phyloP scores from a whole-genome alignment of 2,797 vertebrate species.

The Lates japonicus region DNA sequence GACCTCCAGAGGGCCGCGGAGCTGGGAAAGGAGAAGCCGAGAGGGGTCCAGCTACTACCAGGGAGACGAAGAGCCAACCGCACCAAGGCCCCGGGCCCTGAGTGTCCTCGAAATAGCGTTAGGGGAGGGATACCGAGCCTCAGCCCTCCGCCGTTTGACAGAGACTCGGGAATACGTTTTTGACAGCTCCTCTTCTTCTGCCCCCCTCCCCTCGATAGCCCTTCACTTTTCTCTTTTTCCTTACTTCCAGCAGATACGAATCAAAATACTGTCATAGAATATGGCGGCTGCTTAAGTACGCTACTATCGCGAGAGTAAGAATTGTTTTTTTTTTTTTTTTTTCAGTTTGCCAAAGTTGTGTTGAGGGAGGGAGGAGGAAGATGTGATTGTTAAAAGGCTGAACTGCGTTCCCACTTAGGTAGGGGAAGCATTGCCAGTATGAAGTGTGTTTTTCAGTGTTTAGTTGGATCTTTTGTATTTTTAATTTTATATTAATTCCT shows the following conservation, averaged over 20 bases:
- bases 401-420: not conserved
- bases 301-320: slow-evolving; percentile 90
- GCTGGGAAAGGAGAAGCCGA: slow-evolving; percentile 76
- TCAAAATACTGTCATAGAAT: slow-evolving; percentile 96
- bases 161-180: slow-evolving; percentile 71
- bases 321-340: slow-evolving; percentile 33
- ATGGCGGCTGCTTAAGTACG: slow-evolving; percentile 89
- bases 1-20: slow-evolving; percentile 82
- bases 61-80: slow-evolving; percentile 72
- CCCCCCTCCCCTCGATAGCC: slow-evolving; percentile 78
- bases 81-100: slow-evolving; percentile 83
- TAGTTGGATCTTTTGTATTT: not conserved
- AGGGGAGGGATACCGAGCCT: slow-evolving; percentile 66
- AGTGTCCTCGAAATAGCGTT: slow-evolving; percentile 71
- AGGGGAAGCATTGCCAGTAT: slow-evolving; percentile 11
- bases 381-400: not conserved
- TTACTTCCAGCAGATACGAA: slow-evolving; percentile 89
- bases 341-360: slow-evolving; percentile 53
- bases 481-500: no score
- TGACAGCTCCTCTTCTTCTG: slow-evolving; percentile 84
- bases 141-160: slow-evolving; percentile 72
- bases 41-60: slow-evolving; percentile 68
- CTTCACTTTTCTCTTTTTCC: slow-evolving; percentile 82
- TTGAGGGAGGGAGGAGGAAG: slow-evolving; percentile 45
- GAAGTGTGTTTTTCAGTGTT: not conserved